Conservation (phyloP, 2,888 invertebrate species). For the Allophyes oxyacanthae region DNA sequence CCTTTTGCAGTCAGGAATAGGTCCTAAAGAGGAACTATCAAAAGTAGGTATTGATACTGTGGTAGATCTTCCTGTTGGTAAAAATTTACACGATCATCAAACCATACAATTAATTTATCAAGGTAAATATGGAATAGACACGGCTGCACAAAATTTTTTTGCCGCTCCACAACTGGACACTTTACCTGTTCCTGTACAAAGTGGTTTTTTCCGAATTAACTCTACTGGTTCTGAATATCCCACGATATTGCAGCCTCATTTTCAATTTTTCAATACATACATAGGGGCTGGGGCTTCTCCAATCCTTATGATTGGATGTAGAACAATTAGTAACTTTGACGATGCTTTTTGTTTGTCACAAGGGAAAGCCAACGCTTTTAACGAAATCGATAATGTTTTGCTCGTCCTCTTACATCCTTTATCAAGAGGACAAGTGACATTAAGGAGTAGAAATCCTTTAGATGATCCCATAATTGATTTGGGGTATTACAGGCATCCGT, state of each 20-base stretch:
- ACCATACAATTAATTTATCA: slow-evolving; percentile 64
- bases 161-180: slow-evolving; percentile 59
- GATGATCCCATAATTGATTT: slow-evolving; percentile 75
- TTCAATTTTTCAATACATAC: slow-evolving; percentile 76
- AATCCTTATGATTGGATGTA: slow-evolving; percentile 63
- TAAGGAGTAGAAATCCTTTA: slow-evolving; percentile 71
- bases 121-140: slow-evolving; percentile 68
- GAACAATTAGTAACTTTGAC: slow-evolving; percentile 60
- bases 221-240: slow-evolving; percentile 35
- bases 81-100: slow-evolving; percentile 78
- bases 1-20: slow-evolving; percentile 80
- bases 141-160: slow-evolving; percentile 70
- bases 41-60: slow-evolving; percentile 67
- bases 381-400: slow-evolving; percentile 67
- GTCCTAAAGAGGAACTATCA: slow-evolving; percentile 69
- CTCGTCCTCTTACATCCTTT: slow-evolving; percentile 73
- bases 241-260: slow-evolving; percentile 64
- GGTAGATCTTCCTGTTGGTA: slow-evolving; percentile 78
- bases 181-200: slow-evolving; percentile 72
- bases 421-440: slow-evolving; percentile 74
- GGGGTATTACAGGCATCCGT: slow-evolving; percentile 70
- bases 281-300: slow-evolving; percentile 73
- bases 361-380: slow-evolving; percentile 65
- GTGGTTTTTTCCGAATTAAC: slow-evolving; percentile 69
- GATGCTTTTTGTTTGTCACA: slow-evolving; percentile 65